A percentile compares a stretch with the other conserved stretches of the same genome.
Conservation (phyloP, 1,140 invertebrate genomes). For the Mizuhopecten yessoensis region DNA sequence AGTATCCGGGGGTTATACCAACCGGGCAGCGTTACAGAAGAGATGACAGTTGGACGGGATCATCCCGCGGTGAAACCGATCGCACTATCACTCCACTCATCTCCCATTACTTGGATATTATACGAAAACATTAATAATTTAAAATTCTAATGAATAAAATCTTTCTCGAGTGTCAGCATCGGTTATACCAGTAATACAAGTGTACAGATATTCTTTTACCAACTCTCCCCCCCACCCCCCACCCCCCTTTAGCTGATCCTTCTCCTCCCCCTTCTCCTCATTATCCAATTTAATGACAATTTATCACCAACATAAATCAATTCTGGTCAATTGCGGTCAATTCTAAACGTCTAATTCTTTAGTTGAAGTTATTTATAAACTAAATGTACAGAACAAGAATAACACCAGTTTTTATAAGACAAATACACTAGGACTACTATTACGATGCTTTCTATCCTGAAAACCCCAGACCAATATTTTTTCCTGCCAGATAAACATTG, state of each 20-base stretch:
- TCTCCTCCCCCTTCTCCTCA: not conserved
- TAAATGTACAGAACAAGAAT: not conserved
- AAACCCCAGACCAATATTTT: not conserved
- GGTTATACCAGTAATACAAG: not conserved
- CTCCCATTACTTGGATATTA: conserved; percentile 3
- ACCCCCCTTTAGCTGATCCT: not conserved
- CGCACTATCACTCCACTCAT: not conserved
- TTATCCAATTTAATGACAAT: not conserved
- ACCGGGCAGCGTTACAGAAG: not conserved
- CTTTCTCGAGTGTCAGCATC: not conserved
- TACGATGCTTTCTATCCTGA: not conserved
- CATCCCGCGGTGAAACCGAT: not conserved
- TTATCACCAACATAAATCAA: not conserved
- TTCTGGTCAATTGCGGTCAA: not conserved
- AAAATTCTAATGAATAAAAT: conserved; percentile 17
- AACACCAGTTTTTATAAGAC: not conserved
- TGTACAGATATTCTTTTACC: not conserved
- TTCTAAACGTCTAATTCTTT: too few species aligned
- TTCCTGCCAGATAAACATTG: not conserved
- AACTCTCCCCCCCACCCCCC: too few species aligned
- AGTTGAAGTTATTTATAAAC: not conserved
- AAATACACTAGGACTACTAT: too few species aligned
- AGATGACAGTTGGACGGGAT: not conserved
- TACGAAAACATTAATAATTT: conserved; percentile 24
- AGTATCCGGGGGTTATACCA: not conserved